Percentiles rank a stretch among this genome's conserved stretches.
Evolutionary conservation across 1,140 invertebrate genomes (phyloP).

Genomic region (Anadara kagoshimensis): DNA sequence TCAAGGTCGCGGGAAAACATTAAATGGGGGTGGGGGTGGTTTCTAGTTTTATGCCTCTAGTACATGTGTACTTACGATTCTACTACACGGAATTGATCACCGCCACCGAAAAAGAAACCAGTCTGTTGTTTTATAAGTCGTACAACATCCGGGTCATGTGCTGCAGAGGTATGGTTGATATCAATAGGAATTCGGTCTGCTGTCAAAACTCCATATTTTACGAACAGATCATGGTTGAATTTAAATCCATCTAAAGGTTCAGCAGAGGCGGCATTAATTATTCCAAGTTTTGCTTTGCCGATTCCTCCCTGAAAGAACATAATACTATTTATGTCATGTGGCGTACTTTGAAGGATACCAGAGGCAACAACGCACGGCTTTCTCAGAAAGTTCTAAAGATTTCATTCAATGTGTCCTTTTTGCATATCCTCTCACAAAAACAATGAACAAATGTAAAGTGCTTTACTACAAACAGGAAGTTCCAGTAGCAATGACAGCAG

Average conservation of each 20-base stretch:
- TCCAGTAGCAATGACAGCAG: no score
- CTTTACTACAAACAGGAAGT: slow-evolving; percentile 19
- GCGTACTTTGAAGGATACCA: not conserved
- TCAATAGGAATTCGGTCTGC: slow-evolving; percentile 44
- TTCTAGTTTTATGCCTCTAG: no score
- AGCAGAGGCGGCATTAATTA: slow-evolving; percentile 47
- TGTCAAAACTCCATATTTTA: slow-evolving; percentile 43
- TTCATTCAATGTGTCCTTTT: slow-evolving; percentile 1
- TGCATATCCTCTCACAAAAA: slow-evolving; percentile 13
- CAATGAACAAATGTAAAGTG: slow-evolving; percentile 16
- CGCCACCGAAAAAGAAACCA: slow-evolving; percentile 67
- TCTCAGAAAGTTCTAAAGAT: slow-evolving; percentile 13
- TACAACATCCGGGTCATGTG: slow-evolving; percentile 37
- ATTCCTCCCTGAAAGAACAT: slow-evolving; percentile 47
- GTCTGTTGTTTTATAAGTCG: slow-evolving; percentile 54
- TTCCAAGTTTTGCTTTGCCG: slow-evolving; percentile 53
- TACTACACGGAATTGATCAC: slow-evolving; percentile 61
- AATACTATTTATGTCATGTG: not conserved
- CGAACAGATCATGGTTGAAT: slow-evolving; percentile 48
- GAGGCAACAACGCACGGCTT: slow-evolving; percentile 13
- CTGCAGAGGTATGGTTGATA: slow-evolving; percentile 39
- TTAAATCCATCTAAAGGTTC: slow-evolving; percentile 41
- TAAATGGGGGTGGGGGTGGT: no score
- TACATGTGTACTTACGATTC: slow-evolving; percentile 47
- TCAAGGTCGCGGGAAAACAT: no score